Evolutionary conservation across 1,140 invertebrate species (phyloP).

Genomic region (Nautilus pompilius): DNA sequence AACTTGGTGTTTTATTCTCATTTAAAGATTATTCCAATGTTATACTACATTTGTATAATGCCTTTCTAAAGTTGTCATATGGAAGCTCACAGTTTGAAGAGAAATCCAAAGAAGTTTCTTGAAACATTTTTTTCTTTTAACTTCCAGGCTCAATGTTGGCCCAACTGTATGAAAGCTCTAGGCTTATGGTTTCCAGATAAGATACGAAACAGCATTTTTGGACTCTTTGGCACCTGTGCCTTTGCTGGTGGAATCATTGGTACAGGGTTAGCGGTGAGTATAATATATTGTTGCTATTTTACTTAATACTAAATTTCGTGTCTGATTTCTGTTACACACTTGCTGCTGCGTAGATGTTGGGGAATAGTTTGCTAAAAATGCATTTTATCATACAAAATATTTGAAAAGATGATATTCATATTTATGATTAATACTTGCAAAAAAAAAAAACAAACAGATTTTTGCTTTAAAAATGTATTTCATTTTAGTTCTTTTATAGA

Average conservation of each 20-base stretch:
- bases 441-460: too few relatives aligned
- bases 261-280: constrained; percentile 57
- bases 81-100: too few relatives aligned
- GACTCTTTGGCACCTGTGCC: constrained; percentile 59
- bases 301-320: background rate
- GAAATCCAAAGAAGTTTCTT: background rate
- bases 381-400: too few relatives aligned
- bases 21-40: too few relatives aligned
- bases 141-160: constrained; percentile 56
- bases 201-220: constrained; percentile 57
- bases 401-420: too few relatives aligned
- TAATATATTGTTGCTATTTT: background rate
- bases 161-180: constrained; percentile 56
- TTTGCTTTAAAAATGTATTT: too few relatives aligned
- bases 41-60: too few relatives aligned
- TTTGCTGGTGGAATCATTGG: constrained; percentile 60
- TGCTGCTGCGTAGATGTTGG: background rate
- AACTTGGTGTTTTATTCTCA: too few relatives aligned
- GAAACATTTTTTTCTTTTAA: constrained; percentile 2
- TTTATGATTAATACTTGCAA: too few relatives aligned
- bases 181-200: constrained; percentile 57
- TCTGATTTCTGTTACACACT: background rate
- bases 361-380: background rate
- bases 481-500: too few relatives aligned
- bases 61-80: too few relatives aligned